Evolutionary conservation across 2,888 invertebrate species (phyloP).

Genomic region (Xylota segnis): DNA sequence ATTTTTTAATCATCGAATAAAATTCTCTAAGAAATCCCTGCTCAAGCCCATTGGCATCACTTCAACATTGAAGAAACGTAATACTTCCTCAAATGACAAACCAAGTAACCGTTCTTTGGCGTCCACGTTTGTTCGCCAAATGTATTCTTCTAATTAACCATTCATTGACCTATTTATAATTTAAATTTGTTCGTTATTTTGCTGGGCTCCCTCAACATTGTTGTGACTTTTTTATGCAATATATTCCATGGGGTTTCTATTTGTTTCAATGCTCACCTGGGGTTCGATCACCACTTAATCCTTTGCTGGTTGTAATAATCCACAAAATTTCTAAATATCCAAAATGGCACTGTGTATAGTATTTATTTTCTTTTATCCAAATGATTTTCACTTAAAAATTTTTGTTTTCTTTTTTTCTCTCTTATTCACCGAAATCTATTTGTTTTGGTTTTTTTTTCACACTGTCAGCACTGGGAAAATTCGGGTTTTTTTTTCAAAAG

Average conservation of each 20-base stretch:
- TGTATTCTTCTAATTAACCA: conserved; percentile 33
- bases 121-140: background rate
- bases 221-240: conserved; percentile 7
- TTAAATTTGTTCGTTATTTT: background rate
- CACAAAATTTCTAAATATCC: conserved; percentile 70
- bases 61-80: background rate
- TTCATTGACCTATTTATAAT: conserved; percentile 62
- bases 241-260: background rate
- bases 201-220: conserved; percentile 43
- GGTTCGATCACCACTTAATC: conserved; percentile 63
- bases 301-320: conserved; percentile 68
- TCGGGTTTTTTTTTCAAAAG: conserved; percentile 27
- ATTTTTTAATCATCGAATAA: conserved; percentile 5
- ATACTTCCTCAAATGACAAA: background rate
- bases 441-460: conserved; percentile 9
- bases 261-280: conserved; percentile 57
- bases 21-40: background rate
- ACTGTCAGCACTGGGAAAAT: conserved; percentile 36
- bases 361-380: conserved; percentile 51
- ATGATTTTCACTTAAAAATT: conserved; percentile 49
- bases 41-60: conserved; percentile 1
- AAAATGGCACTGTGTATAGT: conserved; percentile 67
- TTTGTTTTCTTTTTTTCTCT: conserved; percentile 16
- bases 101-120: conserved; percentile 31
- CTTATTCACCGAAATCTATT: conserved; percentile 47